Evolutionary conservation across 2,888 invertebrate genomes (phyloP).

Genomic region (Sesia apiformis): DNA sequence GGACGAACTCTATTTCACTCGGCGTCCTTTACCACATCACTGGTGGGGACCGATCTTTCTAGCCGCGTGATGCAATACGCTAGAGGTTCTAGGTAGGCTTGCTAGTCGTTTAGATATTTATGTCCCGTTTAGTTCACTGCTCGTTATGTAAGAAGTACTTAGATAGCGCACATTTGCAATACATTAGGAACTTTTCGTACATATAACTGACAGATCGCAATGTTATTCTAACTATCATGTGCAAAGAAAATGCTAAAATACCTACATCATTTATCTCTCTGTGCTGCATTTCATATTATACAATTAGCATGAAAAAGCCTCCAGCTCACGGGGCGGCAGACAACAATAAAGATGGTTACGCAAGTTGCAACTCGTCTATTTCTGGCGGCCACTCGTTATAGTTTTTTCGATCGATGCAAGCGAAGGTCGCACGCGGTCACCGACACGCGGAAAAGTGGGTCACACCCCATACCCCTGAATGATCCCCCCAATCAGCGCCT

Average conservation of each 20-base stretch:
- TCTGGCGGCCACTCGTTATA: slow-evolving; percentile 30
- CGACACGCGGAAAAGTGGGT: slow-evolving; percentile 59
- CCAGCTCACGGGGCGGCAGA: slow-evolving; percentile 2
- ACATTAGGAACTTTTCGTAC: no score
- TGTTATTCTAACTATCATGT: no score
- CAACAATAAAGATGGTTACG: slow-evolving; percentile 45
- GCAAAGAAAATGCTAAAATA: no score
- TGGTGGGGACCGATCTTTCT: slow-evolving; percentile 73
- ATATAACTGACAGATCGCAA: no score
- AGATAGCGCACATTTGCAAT: not conserved
- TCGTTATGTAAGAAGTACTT: not conserved
- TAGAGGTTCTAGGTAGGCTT: slow-evolving; percentile 52
- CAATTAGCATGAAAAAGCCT: no score
- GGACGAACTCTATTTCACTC: slow-evolving; percentile 74
- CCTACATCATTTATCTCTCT: no score
- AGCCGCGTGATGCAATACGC: slow-evolving; percentile 63
- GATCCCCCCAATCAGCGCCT: slow-evolving; percentile 16
- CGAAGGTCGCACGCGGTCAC: slow-evolving; percentile 68
- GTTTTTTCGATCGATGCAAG: slow-evolving; percentile 50
- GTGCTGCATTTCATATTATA: no score
- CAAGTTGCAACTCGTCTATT: slow-evolving; percentile 43
- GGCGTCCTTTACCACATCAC: slow-evolving; percentile 69
- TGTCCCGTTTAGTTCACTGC: not conserved
- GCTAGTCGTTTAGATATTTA: slow-evolving; percentile 8
- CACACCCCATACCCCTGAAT: slow-evolving; percentile 37